Evolutionary conservation across 2,797 vertebrate species (phyloP), one percentile per base, ranked within the genome.

Genomic region (Takifugu rubripes): DNA sequence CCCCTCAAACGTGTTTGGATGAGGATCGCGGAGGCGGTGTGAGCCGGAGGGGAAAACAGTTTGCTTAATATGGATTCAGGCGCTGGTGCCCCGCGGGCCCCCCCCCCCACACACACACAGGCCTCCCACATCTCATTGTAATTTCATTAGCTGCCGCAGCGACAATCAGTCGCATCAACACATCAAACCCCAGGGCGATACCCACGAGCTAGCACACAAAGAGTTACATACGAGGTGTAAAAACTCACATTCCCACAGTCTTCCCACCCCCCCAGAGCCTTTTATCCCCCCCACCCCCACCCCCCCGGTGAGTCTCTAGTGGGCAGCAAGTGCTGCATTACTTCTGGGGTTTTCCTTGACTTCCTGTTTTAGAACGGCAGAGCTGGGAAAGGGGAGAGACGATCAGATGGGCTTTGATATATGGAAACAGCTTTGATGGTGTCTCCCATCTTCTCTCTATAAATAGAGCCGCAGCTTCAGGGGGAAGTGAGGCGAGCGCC

Each of bases 391-490:
- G 52, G 66, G 78, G 33, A 65, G 77, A 84, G 78, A 84, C 47
- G 64, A 81, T 82, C 64, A 75, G 77, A 82, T 84, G 45, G 54
- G 70, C 87, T 91, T 90, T 92, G 86, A 90, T 90, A 85, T 83
- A 87, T 83, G 64, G 77, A 83, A 86, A 70, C 79, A 70, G 81
- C 86, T 91, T 90, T 91, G 84, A 91, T 90, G 83, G 84, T 82
- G 81, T 87, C 76, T 65, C 71, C 66, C 72, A 72, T 84, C 78
- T 81, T 79, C 75, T 77, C 74, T 53, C 86, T 89, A 87, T 88
- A 88, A 88, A 91, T 87, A 89, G 85, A 69, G 16, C 74, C 79
- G 75, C 73, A 81, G 81, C 87, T 87, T 80, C 58, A 65, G 82
- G 82, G 49, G 69, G 61, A 0, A 70, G 59, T 10, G 46, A 64